A percentile compares a stretch with the other conserved stretches of the same genome.
Conservation (phyloP, 2,113 vertebrate genomes). For the Lanius ludovicianus region DNA sequence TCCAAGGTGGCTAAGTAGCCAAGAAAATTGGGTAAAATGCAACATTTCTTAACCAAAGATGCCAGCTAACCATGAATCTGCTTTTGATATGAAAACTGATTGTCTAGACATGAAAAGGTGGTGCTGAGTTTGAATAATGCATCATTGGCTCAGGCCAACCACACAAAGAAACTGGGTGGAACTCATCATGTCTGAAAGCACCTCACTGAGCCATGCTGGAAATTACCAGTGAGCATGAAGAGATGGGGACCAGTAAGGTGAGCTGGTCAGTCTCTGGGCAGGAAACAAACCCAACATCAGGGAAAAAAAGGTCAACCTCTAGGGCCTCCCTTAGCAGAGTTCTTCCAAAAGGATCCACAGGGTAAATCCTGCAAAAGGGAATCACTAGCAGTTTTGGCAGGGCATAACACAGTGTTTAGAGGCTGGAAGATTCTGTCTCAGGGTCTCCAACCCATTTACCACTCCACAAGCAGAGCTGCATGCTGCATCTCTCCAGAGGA, state of each 20-base stretch:
- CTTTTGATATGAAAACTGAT: neutral
- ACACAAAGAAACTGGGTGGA: neutral
- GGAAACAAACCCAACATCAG: accelerated
- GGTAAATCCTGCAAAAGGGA: neutral
- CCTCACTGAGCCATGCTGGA: neutral
- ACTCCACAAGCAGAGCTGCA: neutral
- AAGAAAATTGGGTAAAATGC: neutral
- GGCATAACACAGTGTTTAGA: neutral
- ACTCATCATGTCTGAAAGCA: neutral
- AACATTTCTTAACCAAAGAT: neutral
- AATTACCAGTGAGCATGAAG: neutral
- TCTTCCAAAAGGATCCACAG: neutral
- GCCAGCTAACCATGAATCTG: neutral
- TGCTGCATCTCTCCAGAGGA: neutral
- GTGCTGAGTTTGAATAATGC: neutral
- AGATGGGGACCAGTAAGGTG: neutral
- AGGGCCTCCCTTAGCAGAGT: neutral
- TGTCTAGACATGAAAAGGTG: neutral
- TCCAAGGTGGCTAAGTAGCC: neutral
- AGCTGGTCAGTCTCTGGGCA: neutral
- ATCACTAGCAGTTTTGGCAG: neutral
- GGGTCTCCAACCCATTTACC: neutral
- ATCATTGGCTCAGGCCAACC: neutral
- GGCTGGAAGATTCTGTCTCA: neutral
- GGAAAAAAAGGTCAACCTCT: neutral